Conservation (phyloP, 2,888 invertebrate species). For the Pristionchus entomophagus region DNA sequence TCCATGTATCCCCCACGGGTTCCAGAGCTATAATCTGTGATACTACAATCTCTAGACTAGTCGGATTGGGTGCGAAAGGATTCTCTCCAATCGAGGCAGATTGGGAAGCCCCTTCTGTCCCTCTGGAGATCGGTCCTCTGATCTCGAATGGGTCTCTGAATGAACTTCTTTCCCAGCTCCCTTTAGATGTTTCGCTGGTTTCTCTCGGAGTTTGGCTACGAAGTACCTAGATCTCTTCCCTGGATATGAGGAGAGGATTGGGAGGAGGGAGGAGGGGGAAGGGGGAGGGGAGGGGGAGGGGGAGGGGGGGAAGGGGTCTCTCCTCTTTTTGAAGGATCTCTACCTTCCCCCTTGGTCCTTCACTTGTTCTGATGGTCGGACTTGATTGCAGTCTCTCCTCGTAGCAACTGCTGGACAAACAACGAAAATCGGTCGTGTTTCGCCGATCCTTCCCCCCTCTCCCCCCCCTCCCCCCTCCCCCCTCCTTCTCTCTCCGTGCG, state of each 20-base stretch:
- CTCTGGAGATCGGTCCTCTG: background rate
- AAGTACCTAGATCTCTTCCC: background rate
- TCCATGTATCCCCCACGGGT: background rate
- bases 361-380: background rate
- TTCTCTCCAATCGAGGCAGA: background rate
- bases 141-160: background rate
- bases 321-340: background rate
- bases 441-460: background rate
- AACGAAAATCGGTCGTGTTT: constrained; percentile 28
- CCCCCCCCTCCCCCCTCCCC: background rate
- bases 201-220: background rate
- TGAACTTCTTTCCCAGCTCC: background rate
- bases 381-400: background rate
- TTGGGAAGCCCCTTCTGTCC: background rate
- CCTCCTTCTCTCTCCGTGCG: background rate
- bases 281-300: too few species aligned
- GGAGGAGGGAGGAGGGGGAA: too few species aligned
- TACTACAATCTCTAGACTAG: background rate
- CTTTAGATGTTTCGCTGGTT: background rate
- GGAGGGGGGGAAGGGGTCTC: background rate
- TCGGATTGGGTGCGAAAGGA: background rate
- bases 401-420: constrained; percentile 28
- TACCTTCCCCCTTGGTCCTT: background rate
- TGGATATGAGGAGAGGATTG: background rate
- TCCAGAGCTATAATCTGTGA: background rate